These are phyloP conservation scores for Xanthia togata DNA, from an alignment of 2,888 invertebrate species.

Conservation along the genomic window DNA sequence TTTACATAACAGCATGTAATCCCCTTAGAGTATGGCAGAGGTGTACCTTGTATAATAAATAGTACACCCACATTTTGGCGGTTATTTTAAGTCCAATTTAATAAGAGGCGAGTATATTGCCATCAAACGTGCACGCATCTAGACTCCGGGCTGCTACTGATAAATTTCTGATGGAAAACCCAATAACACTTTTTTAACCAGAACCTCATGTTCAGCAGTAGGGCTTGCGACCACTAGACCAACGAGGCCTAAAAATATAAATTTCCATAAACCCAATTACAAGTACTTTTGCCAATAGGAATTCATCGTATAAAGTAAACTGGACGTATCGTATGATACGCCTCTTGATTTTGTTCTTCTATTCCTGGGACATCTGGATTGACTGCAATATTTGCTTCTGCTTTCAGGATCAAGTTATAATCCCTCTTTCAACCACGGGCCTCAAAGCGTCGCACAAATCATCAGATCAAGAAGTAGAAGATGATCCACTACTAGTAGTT, in stretches of 20 bases:
- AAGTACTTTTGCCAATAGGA: background rate
- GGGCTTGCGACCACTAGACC: background rate
- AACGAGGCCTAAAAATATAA: background rate
- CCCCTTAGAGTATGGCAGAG: background rate
- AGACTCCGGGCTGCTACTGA: too few species aligned
- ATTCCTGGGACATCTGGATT: background rate
- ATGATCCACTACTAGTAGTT: constrained; percentile 97
- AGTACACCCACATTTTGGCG: too few species aligned
- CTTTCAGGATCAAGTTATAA: constrained; percentile 95
- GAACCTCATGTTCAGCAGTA: background rate
- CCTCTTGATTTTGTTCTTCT: background rate
- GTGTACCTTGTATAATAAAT: background rate
- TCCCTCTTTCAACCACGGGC: constrained; percentile 92
- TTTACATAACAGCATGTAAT: too few species aligned
- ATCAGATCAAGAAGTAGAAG: constrained; percentile 91
- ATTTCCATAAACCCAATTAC: background rate
- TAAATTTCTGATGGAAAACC: background rate
- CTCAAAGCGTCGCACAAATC: constrained; percentile 88
- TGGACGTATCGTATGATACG: background rate
- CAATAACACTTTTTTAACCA: background rate
- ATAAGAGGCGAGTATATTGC: background rate
- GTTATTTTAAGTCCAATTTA: background rate
- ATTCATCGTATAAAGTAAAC: background rate
- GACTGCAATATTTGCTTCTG: constrained; percentile 5
- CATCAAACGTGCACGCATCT: too few species aligned